Evolutionary conservation across 2,888 invertebrate species (phyloP).

Genomic region (Perizoma flavofasciatum): DNA sequence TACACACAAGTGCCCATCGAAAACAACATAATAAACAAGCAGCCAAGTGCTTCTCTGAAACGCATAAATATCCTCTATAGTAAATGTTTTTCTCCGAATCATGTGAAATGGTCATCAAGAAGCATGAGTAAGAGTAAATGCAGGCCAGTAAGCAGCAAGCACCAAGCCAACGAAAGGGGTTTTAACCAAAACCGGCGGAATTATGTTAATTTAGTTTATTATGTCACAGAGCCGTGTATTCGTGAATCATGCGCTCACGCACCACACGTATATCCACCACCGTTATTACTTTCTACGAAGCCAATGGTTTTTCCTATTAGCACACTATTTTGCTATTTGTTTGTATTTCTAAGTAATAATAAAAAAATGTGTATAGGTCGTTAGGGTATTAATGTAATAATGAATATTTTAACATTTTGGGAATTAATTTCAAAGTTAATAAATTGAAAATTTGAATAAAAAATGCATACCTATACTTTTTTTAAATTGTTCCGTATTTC

Average conservation of each 20-base stretch:
- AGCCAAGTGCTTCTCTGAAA: slow-evolving; percentile 36
- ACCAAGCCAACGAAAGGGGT: slow-evolving; percentile 59
- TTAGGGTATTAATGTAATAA: no score
- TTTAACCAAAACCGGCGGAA: slow-evolving; percentile 59
- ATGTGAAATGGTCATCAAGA: slow-evolving; percentile 21
- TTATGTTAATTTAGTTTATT: slow-evolving; percentile 80
- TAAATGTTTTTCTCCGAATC: slow-evolving; percentile 20
- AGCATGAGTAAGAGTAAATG: slow-evolving; percentile 53
- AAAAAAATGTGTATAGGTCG: neutral
- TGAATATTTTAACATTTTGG: no score
- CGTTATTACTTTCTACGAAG: slow-evolving; percentile 80
- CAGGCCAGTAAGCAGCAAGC: slow-evolving; percentile 28
- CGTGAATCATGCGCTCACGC: slow-evolving; percentile 73
- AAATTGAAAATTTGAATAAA: no score
- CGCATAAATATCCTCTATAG: no score
- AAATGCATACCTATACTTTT: no score
- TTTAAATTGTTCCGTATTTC: no score
- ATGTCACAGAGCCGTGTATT: slow-evolving; percentile 73
- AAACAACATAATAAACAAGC: neutral
- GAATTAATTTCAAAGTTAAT: no score
- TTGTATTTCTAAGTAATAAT: neutral
- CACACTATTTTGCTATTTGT: slow-evolving; percentile 31
- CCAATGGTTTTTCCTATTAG: slow-evolving; percentile 53
- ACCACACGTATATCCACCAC: slow-evolving; percentile 59
- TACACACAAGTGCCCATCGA: neutral